Evolutionary conservation across 2,797 vertebrate species (phyloP).

Genomic region (Cossypha caffra): DNA sequence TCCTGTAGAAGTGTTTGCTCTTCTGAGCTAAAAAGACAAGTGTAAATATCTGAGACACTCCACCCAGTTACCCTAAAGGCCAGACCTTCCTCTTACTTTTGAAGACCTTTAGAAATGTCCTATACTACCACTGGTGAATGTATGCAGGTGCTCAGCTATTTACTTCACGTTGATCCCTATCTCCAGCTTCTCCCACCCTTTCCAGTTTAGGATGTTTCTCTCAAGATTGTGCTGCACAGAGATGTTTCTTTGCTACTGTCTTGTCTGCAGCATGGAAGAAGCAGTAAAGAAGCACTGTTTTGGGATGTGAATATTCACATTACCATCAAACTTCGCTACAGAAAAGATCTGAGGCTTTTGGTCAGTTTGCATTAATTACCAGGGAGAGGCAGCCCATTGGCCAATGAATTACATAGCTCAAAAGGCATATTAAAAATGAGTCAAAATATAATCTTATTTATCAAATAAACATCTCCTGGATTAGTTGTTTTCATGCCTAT

Average conservation of each 20-base stretch:
- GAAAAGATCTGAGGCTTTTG: background rate
- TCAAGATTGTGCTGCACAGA: background rate
- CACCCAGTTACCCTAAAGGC: background rate
- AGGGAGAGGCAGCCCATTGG: background rate
- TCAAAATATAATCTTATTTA: background rate
- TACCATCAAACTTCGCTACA: background rate
- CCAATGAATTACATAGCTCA: background rate
- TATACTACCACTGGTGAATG: background rate
- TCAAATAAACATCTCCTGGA: background rate
- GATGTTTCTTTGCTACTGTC: background rate
- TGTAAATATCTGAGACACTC: background rate
- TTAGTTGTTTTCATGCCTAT: background rate
- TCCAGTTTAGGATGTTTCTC: background rate
- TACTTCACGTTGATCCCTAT: background rate
- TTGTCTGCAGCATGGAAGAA: background rate
- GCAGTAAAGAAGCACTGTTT: background rate
- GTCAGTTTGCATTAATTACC: background rate
- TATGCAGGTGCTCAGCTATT: background rate
- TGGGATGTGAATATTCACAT: background rate
- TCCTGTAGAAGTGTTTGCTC: background rate
- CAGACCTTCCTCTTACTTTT: background rate
- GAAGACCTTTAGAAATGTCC: background rate
- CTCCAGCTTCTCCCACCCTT: background rate
- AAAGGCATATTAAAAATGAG: background rate
- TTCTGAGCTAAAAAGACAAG: background rate